Conservation (phyloP, 2,113 vertebrate species). For the Boulengeromyrus knoepffleri region DNA sequence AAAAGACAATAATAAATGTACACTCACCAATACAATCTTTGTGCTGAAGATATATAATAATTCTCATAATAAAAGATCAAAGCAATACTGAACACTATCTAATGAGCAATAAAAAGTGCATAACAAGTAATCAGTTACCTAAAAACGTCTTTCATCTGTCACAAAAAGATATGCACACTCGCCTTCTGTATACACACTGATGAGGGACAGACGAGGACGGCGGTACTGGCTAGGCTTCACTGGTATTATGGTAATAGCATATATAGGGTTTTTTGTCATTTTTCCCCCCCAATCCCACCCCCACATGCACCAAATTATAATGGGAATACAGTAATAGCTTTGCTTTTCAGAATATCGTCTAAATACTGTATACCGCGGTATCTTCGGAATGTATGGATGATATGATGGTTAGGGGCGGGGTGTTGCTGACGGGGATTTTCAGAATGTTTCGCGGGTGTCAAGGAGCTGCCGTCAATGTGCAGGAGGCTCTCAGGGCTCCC, state of each 20-base stretch:
- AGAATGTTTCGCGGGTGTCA: not conserved
- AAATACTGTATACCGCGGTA: not conserved
- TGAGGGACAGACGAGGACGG: not conserved
- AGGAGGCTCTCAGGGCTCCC: not conserved
- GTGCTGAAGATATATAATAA: not conserved
- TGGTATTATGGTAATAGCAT: not conserved
- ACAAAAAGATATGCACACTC: not conserved
- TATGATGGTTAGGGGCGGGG: not conserved
- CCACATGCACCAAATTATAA: not conserved
- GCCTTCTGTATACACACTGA: not conserved
- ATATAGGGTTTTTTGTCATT: not conserved
- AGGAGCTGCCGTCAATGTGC: not conserved
- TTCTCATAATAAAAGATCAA: not conserved
- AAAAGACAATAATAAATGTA: not conserved
- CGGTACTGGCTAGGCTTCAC: not conserved
- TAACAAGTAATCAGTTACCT: not conserved
- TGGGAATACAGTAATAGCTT: not conserved
- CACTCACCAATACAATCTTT: not conserved
- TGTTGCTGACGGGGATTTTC: not conserved
- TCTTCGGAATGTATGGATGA: not conserved
- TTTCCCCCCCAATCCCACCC: not conserved
- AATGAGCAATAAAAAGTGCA: not conserved
- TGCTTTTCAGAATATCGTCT: not conserved
- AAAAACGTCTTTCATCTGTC: not conserved
- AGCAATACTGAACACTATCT: not conserved